Evolutionary conservation across 2,888 invertebrate species (phyloP), one percentile per base, ranked within the genome.

Genomic region (Adineta ricciae): DNA sequence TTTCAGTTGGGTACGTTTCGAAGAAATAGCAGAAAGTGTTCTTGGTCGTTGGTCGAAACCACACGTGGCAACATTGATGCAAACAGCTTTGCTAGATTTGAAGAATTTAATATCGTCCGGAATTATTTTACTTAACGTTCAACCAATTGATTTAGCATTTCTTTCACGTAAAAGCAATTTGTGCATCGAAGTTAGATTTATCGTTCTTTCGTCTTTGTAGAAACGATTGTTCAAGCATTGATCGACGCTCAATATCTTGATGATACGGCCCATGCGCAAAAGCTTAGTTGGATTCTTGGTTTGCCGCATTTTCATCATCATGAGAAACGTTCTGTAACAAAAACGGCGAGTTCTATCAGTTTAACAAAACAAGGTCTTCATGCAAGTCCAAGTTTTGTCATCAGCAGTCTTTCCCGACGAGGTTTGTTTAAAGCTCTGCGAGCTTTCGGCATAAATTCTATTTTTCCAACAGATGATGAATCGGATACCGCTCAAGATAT

Each of bases 31-130:
- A n/a, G 84, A 84, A 52, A 84, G 64, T n/a, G 38, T 64, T 64
- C 41, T 83, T 11, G 86, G 86, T 14, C 41, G 86, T 49, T 86
- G 86, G 86, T 86, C 86, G 19, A 86, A 86, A 83, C 86, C 86
- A 38, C 86, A 84, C 32, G 86, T 86, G 5, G 86, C 86, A 19
- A 86, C 84, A 50, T 38, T 86, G 27, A 83, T 84, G 46, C 82
- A 83, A 46, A 84, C 84, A 50, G 50, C 84, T 83, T n/a, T 84
- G 11, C 1, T 52, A 78, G 84, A 84, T 36, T 49, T 84, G 11
- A 52, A 83, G 38, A 50, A 27, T 24, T 41, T 78, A 50, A 16
- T 84, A 36, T 0, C n/a, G 14, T 19, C 9, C 41, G 84, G 84
- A 24, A 8, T 50, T 82, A 56, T 83, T 38, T 38, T 84, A 24